Evolutionary conservation across 2,797 vertebrate species (phyloP).

Genomic region (Rousettus madagascariensis): DNA sequence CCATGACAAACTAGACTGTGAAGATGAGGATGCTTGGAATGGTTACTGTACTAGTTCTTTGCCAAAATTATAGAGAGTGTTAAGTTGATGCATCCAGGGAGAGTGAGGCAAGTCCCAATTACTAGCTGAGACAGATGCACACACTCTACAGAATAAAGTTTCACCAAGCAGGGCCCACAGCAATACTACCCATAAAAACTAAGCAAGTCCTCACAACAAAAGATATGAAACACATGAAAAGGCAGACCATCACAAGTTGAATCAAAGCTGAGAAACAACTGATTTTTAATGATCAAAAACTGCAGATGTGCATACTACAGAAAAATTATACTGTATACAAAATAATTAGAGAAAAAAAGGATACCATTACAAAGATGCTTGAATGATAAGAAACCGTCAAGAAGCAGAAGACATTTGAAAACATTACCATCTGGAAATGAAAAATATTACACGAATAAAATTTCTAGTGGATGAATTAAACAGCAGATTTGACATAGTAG

Average conservation of each 20-base stretch:
- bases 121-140: neutral
- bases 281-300: neutral
- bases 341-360: neutral
- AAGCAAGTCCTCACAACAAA: neutral
- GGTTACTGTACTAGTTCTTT: neutral
- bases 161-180: too few relatives aligned
- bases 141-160: neutral
- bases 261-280: neutral
- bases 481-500: neutral
- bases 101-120: neutral
- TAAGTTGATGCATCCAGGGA: neutral
- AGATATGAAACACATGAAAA: neutral
- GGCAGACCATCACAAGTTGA: neutral
- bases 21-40: neutral
- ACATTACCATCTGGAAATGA: constrained; percentile 19
- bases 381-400: neutral
- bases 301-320: neutral
- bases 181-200: neutral
- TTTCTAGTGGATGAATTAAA: neutral
- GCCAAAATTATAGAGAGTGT: neutral
- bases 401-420: neutral
- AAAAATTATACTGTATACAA: neutral
- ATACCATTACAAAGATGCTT: neutral
- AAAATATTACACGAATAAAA: neutral
- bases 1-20: neutral